A percentile compares a stretch with the other conserved stretches of the same genome.
These are phyloP conservation scores for Huso huso DNA, from an alignment of 2,797 vertebrate genomes.

Conservation along the genomic window DNA sequence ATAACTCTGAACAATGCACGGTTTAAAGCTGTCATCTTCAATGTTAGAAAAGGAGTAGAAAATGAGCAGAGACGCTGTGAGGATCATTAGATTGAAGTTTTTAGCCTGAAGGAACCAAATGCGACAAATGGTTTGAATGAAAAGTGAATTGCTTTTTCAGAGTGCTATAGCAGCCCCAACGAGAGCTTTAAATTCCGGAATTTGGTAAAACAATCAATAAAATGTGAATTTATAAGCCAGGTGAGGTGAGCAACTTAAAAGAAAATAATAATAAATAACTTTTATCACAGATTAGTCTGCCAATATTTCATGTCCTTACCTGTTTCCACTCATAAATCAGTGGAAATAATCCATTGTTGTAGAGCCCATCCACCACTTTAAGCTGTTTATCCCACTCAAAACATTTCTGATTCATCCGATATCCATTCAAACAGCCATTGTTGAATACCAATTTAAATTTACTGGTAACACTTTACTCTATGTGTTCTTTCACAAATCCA, in stretches of 20 bases:
- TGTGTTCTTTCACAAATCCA: too few species aligned
- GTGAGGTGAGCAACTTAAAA: constrained; percentile 26
- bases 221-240: constrained; percentile 30
- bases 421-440: too few species aligned
- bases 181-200: constrained; percentile 63
- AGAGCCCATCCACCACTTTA: too few species aligned
- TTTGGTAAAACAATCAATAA: constrained; percentile 58
- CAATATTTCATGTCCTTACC: not conserved
- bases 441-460: too few species aligned
- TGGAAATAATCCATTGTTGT: too few species aligned
- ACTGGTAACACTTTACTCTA: too few species aligned
- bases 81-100: constrained; percentile 38
- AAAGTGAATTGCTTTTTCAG: constrained; percentile 65
- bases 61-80: constrained; percentile 28
- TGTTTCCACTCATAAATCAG: too few species aligned
- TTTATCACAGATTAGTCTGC: not conserved
- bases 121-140: constrained; percentile 49
- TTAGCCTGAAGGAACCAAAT: constrained; percentile 38
- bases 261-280: not conserved
- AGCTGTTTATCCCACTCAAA: too few species aligned
- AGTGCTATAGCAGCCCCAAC: constrained; percentile 46
- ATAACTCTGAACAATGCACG: constrained; percentile 51
- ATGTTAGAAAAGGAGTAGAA: constrained; percentile 33
- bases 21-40: constrained; percentile 58
- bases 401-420: too few species aligned